These are phyloP conservation scores for Automeris io DNA, from an alignment of 2,888 invertebrate species.

Conservation along the genomic window DNA sequence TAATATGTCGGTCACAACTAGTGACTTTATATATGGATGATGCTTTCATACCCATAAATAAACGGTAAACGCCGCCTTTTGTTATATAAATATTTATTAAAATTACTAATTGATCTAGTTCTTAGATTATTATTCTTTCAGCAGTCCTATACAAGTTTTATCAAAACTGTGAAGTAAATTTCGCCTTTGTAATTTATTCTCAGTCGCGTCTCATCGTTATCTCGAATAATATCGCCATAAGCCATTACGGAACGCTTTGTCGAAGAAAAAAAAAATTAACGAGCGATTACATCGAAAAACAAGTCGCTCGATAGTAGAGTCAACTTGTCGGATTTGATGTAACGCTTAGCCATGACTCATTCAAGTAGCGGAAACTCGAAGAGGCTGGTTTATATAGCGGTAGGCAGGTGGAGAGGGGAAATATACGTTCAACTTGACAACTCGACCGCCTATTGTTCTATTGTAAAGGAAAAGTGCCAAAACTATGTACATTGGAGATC, in stretches of 20 bases:
- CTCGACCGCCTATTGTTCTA: constrained; percentile 68
- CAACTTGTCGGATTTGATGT: constrained; percentile 62
- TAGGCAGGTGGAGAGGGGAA: constrained; percentile 18
- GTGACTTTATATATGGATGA: too few species aligned
- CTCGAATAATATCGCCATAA: constrained; percentile 43
- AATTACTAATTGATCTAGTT: too few species aligned
- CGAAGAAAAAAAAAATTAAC: constrained; percentile 53
- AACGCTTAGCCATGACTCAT: constrained; percentile 64
- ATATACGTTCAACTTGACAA: constrained; percentile 38
- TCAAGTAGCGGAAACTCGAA: constrained; percentile 41
- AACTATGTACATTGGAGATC: too few species aligned
- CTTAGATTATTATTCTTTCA: too few species aligned
- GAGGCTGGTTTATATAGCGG: constrained; percentile 13
- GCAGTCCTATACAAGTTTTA: constrained; percentile 33
- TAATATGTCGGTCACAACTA: too few species aligned
- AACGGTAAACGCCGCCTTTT: too few species aligned
- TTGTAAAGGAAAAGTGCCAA: too few species aligned
- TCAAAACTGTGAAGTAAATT: constrained; percentile 42
- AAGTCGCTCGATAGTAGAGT: constrained; percentile 54
- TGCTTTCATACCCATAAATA: too few species aligned
- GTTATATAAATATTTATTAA: too few species aligned
- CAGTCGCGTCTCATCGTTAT: constrained; percentile 42
- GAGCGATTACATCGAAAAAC: constrained; percentile 55
- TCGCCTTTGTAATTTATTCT: constrained; percentile 33
- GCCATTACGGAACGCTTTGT: constrained; percentile 52